Base-by-base conservation (phyloP, 2,888 invertebrate species). In the Deroplatys truncata region DNA sequence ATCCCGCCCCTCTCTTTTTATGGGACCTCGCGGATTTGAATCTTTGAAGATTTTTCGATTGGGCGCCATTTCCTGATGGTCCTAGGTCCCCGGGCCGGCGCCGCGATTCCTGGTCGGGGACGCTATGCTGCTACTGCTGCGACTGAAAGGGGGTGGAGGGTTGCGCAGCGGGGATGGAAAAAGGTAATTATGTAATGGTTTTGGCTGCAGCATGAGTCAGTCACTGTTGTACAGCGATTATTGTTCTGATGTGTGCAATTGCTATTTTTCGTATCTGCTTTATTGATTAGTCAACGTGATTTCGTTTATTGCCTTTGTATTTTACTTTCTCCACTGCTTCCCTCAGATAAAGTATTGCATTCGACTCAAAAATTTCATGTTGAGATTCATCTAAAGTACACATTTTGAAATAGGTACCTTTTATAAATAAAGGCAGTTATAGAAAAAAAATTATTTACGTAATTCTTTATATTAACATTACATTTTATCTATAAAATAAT, bases 21-120 rank as follows among this genome's bases (percentile, higher is more conserved):
- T 92, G 91, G 92, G 91, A 91, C 91, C 56, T 85, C 49, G 91
- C 91, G 92, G 84, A 92, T 92, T 92, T 92, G 92, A 92, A 92
- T 92, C 92, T 92, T 92, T 91, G 90, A 91, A 91, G 91, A 92
- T 92, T 92, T 91, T 92, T 92, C 92, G 92, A 92, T 92, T 92
- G 92, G 92, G 91, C 92, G 92, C 91, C 92, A 91, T 91, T 92
- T 92, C 92, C 91, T 91, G 91, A 91, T 85, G 85, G 85, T 85
- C 28, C 85, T 85, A 49, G 90, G 90, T 90, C 91, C 29, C 90
- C 90, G 90, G 84, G 91, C 91, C 88, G 92, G 92, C 92, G 92
- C 91, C 92, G 91, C 90, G 91, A 90, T 90, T 91, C 91, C 91
- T 91, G 91, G 91, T 35, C 49, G 85, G 85, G 28, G 49, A 49